Evolutionary conservation across 2,888 invertebrate species (phyloP).

Genomic region (Sphaeridia pumilis): DNA sequence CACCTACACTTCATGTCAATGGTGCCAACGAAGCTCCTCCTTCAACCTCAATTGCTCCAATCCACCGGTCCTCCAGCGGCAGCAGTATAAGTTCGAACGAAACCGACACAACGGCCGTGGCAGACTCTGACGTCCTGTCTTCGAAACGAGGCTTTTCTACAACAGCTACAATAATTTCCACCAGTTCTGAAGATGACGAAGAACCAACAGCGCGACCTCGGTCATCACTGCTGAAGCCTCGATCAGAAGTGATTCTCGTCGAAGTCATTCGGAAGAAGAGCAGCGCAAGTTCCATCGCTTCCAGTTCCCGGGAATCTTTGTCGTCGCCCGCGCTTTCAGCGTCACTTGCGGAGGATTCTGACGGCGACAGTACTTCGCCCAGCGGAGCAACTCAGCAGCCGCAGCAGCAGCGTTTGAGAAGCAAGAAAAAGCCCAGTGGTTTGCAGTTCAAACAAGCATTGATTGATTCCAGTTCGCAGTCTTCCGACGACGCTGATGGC

Average conservation of each 20-base stretch:
- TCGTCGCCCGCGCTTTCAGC: not conserved
- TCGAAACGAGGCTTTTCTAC: too few species aligned
- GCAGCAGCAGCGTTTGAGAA: too few species aligned
- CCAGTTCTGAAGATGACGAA: not conserved
- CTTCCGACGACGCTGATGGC: too few species aligned
- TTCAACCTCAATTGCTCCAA: not conserved
- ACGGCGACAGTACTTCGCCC: not conserved
- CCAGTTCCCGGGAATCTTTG: not conserved
- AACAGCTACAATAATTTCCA: not conserved
- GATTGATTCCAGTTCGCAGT: too few species aligned
- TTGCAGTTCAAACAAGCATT: too few species aligned
- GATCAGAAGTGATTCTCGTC: conserved; percentile 26
- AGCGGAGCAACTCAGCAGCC: too few species aligned
- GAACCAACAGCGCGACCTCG: not conserved
- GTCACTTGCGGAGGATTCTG: not conserved
- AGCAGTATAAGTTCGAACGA: not conserved
- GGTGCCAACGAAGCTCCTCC: not conserved
- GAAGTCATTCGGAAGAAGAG: conserved; percentile 29
- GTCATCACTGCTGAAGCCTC: not conserved
- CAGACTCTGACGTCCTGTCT: not conserved
- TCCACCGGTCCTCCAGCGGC: not conserved
- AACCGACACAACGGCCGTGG: not conserved
- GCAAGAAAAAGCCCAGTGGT: too few species aligned
- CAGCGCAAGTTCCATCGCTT: not conserved
- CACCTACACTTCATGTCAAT: not conserved